Evolutionary conservation across 2,888 invertebrate species (phyloP).

Genomic region (Tenthredo notha): DNA sequence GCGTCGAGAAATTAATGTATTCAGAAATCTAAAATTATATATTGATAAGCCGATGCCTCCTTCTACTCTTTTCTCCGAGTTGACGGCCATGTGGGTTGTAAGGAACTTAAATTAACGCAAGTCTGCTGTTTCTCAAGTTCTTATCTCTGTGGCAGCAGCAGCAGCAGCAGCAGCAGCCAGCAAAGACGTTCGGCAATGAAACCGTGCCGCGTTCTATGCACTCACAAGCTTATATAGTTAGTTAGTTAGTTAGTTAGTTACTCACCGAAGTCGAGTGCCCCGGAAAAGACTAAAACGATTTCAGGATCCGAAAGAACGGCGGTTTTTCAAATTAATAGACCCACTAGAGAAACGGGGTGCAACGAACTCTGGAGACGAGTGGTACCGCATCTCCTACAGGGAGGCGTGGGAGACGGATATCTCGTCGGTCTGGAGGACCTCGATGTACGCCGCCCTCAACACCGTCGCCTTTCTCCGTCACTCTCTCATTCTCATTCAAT

Average conservation of each 20-base stretch:
- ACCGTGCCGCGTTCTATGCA: slow-evolving; percentile 12
- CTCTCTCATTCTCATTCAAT: background rate
- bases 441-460: slow-evolving; percentile 11
- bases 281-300: slow-evolving; percentile 49
- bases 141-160: slow-evolving; percentile 66
- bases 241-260: slow-evolving; percentile 19
- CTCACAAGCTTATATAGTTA: slow-evolving; percentile 8
- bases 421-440: slow-evolving; percentile 46
- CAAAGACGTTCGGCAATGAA: slow-evolving; percentile 24
- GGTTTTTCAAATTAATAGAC: slow-evolving; percentile 62
- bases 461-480: background rate
- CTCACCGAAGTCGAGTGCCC: slow-evolving; percentile 37
- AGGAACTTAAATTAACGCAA: slow-evolving; percentile 55
- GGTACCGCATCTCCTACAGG: slow-evolving; percentile 44
- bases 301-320: slow-evolving; percentile 39
- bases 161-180: slow-evolving; percentile 27
- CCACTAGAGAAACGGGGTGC: slow-evolving; percentile 62
- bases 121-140: slow-evolving; percentile 74
- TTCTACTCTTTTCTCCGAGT: background rate
- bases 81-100: slow-evolving; percentile 46
- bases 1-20: slow-evolving; percentile 40
- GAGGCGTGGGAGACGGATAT: slow-evolving; percentile 53
- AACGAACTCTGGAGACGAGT: slow-evolving; percentile 42
- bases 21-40: slow-evolving; percentile 53
- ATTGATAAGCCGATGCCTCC: slow-evolving; percentile 40